phyloP scores from a whole-genome alignment of 1,140 invertebrate genomes.

The Solenopsis fugax region DNA sequence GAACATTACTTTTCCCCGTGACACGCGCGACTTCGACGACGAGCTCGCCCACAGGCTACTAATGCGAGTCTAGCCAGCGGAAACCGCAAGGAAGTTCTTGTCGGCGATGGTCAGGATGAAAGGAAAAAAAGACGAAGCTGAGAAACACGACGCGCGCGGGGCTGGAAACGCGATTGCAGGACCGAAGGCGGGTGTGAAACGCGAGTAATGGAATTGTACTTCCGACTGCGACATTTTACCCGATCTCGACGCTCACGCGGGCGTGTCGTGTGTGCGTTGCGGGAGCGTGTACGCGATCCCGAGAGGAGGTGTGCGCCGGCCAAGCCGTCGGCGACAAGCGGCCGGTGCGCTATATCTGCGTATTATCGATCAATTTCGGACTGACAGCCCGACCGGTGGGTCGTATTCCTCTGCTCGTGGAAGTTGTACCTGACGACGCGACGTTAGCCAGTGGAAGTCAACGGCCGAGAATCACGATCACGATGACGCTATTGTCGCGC shows the following conservation, averaged over 20 bases:
- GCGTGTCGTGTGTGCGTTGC: slow-evolving; percentile 34
- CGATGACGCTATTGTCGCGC: slow-evolving; percentile 54
- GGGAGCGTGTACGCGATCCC: slow-evolving; percentile 28
- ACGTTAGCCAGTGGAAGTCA: slow-evolving; percentile 23
- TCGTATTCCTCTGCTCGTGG: slow-evolving; percentile 18
- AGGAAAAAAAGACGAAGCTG: slow-evolving; percentile 46
- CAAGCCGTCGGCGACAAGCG: neutral
- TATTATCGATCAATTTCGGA: slow-evolving; percentile 67
- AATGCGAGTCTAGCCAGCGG: slow-evolving; percentile 28
- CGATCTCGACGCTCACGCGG: slow-evolving; percentile 18
- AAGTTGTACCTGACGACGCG: slow-evolving; percentile 23
- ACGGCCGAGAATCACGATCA: slow-evolving; percentile 20
- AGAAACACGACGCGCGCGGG: slow-evolving; percentile 51
- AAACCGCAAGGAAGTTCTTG: slow-evolving; percentile 44
- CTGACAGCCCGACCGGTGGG: slow-evolving; percentile 20
- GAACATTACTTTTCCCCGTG: neutral
- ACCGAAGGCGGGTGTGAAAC: slow-evolving; percentile 49
- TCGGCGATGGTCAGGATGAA: neutral
- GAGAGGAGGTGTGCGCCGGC: neutral
- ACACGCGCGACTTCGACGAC: neutral
- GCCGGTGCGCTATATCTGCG: slow-evolving; percentile 28
- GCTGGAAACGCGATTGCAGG: slow-evolving; percentile 69
- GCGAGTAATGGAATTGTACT: slow-evolving; percentile 68
- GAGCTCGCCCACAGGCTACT: slow-evolving; percentile 62
- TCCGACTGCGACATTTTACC: slow-evolving; percentile 61